Percentiles rank a stretch among this genome's conserved stretches.
Conservation (phyloP, 2,113 vertebrate species). For the Corythornis madagascariensis region DNA sequence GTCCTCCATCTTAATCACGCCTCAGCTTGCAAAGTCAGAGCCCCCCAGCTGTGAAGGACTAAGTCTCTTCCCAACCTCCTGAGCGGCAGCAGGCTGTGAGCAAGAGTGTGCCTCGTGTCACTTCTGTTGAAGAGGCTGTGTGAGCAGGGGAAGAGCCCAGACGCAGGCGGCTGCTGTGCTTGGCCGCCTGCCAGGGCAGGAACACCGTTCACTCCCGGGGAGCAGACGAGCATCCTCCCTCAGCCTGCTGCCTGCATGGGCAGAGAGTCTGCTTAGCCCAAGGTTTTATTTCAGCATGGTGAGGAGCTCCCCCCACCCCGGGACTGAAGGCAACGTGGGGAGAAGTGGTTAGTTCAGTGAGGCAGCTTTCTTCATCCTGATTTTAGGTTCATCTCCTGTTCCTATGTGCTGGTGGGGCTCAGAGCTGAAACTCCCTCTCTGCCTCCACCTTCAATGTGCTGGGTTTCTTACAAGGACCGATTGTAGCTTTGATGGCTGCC, state of each 20-base stretch:
- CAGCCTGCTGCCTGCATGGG: neutral
- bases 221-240: neutral
- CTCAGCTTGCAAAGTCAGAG: constrained; percentile 45
- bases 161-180: neutral
- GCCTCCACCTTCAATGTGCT: neutral
- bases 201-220: neutral
- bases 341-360: neutral
- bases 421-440: neutral
- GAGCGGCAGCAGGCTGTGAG: neutral
- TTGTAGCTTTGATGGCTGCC: neutral
- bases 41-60: constrained; percentile 52
- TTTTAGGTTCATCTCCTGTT: neutral
- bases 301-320: neutral
- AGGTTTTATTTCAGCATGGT: neutral
- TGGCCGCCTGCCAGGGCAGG: constrained; percentile 40
- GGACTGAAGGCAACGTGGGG: neutral
- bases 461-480: accelerated
- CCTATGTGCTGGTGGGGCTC: neutral
- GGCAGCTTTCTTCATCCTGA: neutral
- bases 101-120: constrained; percentile 32
- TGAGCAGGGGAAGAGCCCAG: neutral
- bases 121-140: neutral
- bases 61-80: constrained; percentile 12
- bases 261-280: neutral
- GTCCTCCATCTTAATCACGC: neutral